Evolutionary conservation across 1,140 invertebrate genomes (phyloP).

Genomic region (Drosophila auraria): DNA sequence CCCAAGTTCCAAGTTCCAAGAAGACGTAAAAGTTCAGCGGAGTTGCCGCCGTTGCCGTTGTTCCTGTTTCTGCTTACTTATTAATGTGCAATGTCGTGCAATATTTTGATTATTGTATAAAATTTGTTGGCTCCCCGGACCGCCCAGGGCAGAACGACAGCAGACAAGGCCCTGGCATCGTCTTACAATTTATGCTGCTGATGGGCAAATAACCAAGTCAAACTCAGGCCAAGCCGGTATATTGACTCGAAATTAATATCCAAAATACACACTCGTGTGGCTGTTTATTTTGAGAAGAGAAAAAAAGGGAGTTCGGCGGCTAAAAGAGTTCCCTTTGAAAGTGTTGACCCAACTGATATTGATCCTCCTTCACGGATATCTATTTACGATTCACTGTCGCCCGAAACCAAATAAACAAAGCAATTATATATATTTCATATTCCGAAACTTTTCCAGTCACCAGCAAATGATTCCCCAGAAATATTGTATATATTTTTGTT

Average conservation of each 20-base stretch:
- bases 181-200: slow-evolving; percentile 46
- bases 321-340: not conserved
- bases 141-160: slow-evolving; percentile 28
- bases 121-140: slow-evolving; percentile 9
- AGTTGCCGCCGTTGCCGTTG: slow-evolving; percentile 23
- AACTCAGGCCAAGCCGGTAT: slow-evolving; percentile 4
- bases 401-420: slow-evolving; percentile 32
- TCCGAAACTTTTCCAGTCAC: slow-evolving; percentile 39
- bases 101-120: slow-evolving; percentile 72
- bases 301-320: not conserved
- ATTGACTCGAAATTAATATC: slow-evolving; percentile 35
- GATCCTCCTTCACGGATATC: slow-evolving; percentile 14
- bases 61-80: slow-evolving; percentile 41
- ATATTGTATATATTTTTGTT: slow-evolving; percentile 24
- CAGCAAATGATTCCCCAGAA: not conserved
- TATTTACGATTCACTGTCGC: slow-evolving; percentile 6
- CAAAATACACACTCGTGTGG: slow-evolving; percentile 9
- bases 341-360: slow-evolving; percentile 6
- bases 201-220: slow-evolving; percentile 26
- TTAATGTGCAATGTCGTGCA: slow-evolving; percentile 72
- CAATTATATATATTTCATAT: slow-evolving; percentile 4
- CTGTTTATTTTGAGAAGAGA: slow-evolving; percentile 7
- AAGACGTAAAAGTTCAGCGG: slow-evolving; percentile 15
- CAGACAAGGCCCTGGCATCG: slow-evolving; percentile 20
- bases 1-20: slow-evolving; percentile 28